Conservation (phyloP, 2,797 vertebrate genomes). For the Natrix natrix region DNA sequence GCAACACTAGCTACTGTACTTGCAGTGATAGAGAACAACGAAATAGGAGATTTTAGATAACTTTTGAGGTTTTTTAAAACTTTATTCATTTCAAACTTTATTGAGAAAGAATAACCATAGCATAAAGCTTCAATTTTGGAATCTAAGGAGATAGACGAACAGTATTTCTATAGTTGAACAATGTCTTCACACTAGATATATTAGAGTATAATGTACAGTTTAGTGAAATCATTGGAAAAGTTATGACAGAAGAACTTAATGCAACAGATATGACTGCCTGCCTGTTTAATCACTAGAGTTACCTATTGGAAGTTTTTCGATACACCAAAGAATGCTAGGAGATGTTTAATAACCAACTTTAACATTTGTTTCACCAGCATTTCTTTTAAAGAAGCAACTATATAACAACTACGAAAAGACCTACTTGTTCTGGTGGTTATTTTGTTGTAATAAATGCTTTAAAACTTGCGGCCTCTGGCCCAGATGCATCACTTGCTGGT, state of each 20-base stretch:
- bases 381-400: not conserved
- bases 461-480: too few relatives aligned
- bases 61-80: not conserved
- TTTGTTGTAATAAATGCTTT: not conserved
- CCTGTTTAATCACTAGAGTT: not conserved
- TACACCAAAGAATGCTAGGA: not conserved
- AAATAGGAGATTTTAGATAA: not conserved
- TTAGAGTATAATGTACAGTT: not conserved
- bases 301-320: not conserved
- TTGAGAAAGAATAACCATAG: not conserved
- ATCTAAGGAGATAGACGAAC: not conserved
- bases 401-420: not conserved
- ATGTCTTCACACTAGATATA: not conserved
- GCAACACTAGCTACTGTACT: not conserved
- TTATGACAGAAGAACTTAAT: not conserved
- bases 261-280: not conserved
- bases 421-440: not conserved
- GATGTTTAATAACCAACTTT: not conserved
- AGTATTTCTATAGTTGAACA: not conserved
- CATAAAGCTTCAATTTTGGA: not conserved
- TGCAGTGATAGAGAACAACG: not conserved
- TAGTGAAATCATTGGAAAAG: not conserved
- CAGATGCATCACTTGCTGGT: accelerated
- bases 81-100: not conserved
- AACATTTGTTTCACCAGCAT: not conserved